These are phyloP conservation scores for Diogma glabrata DNA, from an alignment of 2,888 invertebrate species.

Conservation along the genomic window DNA sequence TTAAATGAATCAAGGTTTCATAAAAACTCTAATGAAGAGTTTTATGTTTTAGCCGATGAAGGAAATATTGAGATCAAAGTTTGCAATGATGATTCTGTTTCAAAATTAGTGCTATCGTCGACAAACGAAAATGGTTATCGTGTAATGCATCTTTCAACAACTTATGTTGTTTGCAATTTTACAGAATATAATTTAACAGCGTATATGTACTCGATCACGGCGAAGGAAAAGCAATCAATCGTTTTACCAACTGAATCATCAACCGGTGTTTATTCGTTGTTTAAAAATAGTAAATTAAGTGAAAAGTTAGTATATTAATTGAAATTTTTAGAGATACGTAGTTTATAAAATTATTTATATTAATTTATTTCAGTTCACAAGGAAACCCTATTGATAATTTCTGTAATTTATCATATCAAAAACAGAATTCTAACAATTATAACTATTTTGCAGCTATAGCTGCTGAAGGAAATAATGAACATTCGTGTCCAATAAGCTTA, in stretches of 20 bases:
- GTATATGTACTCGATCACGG: constrained; percentile 29
- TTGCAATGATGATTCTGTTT: constrained; percentile 22
- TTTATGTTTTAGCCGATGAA: constrained; percentile 21
- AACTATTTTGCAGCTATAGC: neutral
- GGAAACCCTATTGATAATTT: constrained; percentile 28
- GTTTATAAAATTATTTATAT: no score
- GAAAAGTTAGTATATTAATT: neutral
- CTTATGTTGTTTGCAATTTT: constrained; percentile 29
- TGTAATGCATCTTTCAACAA: constrained; percentile 28
- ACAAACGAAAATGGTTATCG: constrained; percentile 27
- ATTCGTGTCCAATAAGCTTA: constrained; percentile 47
- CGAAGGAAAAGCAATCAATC: constrained; percentile 24
- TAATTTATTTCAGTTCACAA: constrained; percentile 13
- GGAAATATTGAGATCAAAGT: constrained; percentile 27
- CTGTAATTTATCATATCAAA: constrained; percentile 20
- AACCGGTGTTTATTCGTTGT: neutral
- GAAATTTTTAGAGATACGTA: no score
- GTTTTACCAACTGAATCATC: neutral
- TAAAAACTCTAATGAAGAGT: constrained; percentile 20
- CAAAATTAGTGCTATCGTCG: constrained; percentile 25
- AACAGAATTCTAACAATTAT: neutral
- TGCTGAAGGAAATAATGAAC: constrained; percentile 16
- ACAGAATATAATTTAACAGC: constrained; percentile 23
- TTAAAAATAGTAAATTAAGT: neutral
- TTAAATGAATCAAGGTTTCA: constrained; percentile 21